Conservation (phyloP, 1,140 invertebrate species). For the Liolophura sinensis region DNA sequence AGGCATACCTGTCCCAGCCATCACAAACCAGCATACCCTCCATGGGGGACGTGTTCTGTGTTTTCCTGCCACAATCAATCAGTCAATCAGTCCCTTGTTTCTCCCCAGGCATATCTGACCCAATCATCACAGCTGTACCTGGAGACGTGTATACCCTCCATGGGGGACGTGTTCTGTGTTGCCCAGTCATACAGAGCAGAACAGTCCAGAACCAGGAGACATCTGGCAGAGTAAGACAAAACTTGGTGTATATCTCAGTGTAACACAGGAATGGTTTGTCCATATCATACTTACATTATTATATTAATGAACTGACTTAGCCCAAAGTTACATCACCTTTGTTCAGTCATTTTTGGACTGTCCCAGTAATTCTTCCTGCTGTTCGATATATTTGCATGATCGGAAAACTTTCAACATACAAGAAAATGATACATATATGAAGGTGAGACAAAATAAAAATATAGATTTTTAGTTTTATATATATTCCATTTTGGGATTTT, state of each 20-base stretch:
- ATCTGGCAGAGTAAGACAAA: slow-evolving; percentile 85
- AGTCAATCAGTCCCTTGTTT: too few relatives aligned
- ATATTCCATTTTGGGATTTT: too few relatives aligned
- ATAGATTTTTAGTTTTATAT: too few relatives aligned
- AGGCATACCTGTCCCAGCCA: not conserved
- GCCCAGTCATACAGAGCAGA: slow-evolving; percentile 98
- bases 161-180: slow-evolving; percentile 97
- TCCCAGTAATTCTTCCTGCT: too few relatives aligned
- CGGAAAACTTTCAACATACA: too few relatives aligned
- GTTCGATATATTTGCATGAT: too few relatives aligned
- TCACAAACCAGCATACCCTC: slow-evolving; percentile 71
- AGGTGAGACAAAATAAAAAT: too few relatives aligned
- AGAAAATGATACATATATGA: too few relatives aligned
- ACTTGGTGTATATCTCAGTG: not conserved
- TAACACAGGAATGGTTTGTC: not conserved
- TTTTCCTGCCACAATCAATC: slow-evolving; percentile 86
- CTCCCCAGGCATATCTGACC: slow-evolving; percentile 82
- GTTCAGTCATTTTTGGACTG: too few relatives aligned
- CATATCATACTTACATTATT: not conserved
- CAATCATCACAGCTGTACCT: slow-evolving; percentile 99
- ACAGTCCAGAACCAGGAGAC: slow-evolving; percentile 92
- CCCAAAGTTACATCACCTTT: too few relatives aligned
- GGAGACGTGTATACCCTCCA: slow-evolving; percentile 90
- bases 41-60: slow-evolving; percentile 95
- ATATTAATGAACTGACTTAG: not conserved